phyloP scores from a whole-genome alignment of 2,888 invertebrate genomes.

The Ophion ventricosus region DNA sequence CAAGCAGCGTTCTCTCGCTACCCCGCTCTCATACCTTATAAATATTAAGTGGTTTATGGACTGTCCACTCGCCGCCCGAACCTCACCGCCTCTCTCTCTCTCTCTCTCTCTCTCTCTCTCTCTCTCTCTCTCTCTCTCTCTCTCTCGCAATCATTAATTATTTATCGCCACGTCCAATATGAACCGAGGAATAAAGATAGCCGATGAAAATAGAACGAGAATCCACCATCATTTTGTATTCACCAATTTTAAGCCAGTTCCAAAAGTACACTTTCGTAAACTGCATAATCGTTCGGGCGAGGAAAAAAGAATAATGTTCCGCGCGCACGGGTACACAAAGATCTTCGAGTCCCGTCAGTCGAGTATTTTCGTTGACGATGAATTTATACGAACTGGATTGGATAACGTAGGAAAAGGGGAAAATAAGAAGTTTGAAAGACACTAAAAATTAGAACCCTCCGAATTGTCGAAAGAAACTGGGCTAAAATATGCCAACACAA shows the following conservation, averaged over 20 bases:
- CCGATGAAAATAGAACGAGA: conserved; percentile 28
- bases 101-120: too few species aligned
- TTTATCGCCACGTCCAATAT: conserved; percentile 77
- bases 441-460: conserved; percentile 62
- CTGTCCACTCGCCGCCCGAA: conserved; percentile 68
- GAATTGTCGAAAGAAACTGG: conserved; percentile 76
- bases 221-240: conserved; percentile 53
- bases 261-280: conserved; percentile 6
- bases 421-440: conserved; percentile 29
- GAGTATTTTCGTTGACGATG: conserved; percentile 66
- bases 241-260: conserved; percentile 47
- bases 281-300: conserved; percentile 7
- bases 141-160: conserved; percentile 79
- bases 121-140: too few species aligned
- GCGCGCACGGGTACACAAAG: conserved; percentile 8
- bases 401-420: conserved; percentile 52
- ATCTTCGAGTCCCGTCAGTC: conserved; percentile 63
- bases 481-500: conserved; percentile 80
- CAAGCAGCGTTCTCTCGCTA: conserved; percentile 43
- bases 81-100: too few species aligned
- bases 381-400: conserved; percentile 73
- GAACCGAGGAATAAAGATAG: conserved; percentile 9
- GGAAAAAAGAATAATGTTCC: background rate
- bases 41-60: conserved; percentile 80
- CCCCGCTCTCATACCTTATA: conserved; percentile 77